Percentiles rank a stretch among this genome's conserved stretches.
Conservation (phyloP, 2,113 vertebrate species). For the Lagopus muta region DNA sequence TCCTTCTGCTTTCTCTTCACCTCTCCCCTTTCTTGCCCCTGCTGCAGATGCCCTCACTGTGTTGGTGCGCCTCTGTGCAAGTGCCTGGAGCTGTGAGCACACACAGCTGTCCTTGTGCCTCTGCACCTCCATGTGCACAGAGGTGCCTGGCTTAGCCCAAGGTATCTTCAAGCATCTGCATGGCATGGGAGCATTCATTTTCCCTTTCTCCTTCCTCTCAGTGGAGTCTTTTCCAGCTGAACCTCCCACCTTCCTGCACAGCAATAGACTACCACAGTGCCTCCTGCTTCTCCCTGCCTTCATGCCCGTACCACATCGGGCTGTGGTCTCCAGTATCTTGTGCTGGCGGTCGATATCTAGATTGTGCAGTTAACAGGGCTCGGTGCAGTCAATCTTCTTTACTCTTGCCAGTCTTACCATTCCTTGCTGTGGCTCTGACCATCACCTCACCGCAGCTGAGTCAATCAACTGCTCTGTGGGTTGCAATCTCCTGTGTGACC, state of each 20-base stretch:
- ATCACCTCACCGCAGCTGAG: background rate
- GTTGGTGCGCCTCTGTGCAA: background rate
- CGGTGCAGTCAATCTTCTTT: conserved; percentile 51
- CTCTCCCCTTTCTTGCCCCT: background rate
- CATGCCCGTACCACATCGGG: background rate
- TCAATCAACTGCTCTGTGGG: background rate
- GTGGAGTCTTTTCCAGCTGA: background rate
- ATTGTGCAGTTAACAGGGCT: conserved; percentile 50
- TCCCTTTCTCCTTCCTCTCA: background rate
- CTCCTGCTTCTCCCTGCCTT: background rate
- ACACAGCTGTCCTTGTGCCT: background rate
- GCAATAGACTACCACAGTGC: background rate
- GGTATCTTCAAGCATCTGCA: rapidly evolving
- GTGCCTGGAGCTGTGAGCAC: rapidly evolving
- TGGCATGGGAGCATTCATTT: rapidly evolving
- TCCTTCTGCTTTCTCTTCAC: background rate
- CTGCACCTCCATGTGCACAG: background rate
- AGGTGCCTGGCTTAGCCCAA: background rate
- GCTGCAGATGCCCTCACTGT: rapidly evolving
- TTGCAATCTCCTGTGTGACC: background rate
- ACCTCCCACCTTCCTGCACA: background rate
- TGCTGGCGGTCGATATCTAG: conserved; percentile 53
- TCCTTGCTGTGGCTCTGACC: background rate
- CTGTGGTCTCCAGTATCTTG: conserved; percentile 2
- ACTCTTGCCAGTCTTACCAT: background rate